Evolutionary conservation across 2,888 invertebrate genomes (phyloP).

Genomic region (Ophonus ardosiacus): DNA sequence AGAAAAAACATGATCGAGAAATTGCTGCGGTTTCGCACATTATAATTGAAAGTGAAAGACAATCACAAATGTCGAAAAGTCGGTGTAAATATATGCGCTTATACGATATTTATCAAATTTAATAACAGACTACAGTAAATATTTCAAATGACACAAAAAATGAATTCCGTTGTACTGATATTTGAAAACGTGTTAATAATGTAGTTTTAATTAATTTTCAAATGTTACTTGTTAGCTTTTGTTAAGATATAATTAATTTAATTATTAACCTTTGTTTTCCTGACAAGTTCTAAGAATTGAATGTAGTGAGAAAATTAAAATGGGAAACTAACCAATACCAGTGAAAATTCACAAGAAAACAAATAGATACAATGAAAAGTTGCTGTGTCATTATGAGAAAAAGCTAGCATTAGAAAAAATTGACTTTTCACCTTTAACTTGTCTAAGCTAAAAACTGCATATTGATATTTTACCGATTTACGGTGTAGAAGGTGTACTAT

Average conservation of each 20-base stretch:
- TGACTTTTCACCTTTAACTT: too few relatives aligned
- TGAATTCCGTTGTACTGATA: neutral
- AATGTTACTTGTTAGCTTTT: slow-evolving; percentile 27
- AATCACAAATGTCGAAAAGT: slow-evolving; percentile 37
- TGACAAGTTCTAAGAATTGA: neutral
- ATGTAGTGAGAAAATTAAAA: neutral
- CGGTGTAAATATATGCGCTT: slow-evolving; percentile 5
- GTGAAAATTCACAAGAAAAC: too few relatives aligned
- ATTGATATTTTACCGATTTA: too few relatives aligned
- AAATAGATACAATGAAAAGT: too few relatives aligned
- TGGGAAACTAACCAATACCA: too few relatives aligned
- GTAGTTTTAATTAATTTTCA: slow-evolving; percentile 37
- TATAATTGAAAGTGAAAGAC: slow-evolving; percentile 30
- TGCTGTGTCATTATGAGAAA: too few relatives aligned
- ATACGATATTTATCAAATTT: slow-evolving; percentile 29
- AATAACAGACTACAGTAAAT: slow-evolving; percentile 20
- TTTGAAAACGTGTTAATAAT: slow-evolving; percentile 9
- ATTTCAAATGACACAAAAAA: slow-evolving; percentile 37
- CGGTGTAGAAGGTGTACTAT: too few relatives aligned
- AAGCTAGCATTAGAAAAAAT: too few relatives aligned
- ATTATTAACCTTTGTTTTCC: slow-evolving; percentile 10
- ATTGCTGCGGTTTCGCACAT: neutral
- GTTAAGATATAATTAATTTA: slow-evolving; percentile 25
- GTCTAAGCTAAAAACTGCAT: too few relatives aligned
- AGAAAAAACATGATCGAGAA: neutral